These are phyloP conservation scores for Listronotus oregonensis DNA, from an alignment of 1,140 invertebrate genomes.

Conservation along the genomic window DNA sequence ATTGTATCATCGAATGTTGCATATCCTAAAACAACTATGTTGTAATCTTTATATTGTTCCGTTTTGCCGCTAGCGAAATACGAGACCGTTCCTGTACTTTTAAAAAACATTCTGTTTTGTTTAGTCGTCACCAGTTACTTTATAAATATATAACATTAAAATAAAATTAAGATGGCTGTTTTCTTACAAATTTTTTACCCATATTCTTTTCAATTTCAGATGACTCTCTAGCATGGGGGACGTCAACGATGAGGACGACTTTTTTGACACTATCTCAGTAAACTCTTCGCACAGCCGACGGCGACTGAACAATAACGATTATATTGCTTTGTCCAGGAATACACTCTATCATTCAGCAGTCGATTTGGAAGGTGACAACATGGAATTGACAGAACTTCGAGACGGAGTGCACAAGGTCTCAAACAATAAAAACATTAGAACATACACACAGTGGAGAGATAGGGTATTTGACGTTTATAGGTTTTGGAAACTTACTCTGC, in stretches of 20 bases:
- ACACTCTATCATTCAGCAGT: conserved; percentile 56
- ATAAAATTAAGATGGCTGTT: too few species aligned
- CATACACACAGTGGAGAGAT: conserved; percentile 57
- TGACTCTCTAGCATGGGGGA: conserved; percentile 21
- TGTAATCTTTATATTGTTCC: too few species aligned
- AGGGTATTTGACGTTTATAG: conserved; percentile 50
- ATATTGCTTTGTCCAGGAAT: conserved; percentile 52
- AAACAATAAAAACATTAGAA: conserved; percentile 49
- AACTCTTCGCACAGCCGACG: conserved; percentile 43
- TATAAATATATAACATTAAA: too few species aligned
- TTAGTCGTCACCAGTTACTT: too few species aligned
- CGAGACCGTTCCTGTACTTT: too few species aligned
- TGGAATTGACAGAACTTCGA: conserved; percentile 44
- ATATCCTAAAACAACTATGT: too few species aligned
- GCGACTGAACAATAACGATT: conserved; percentile 44
- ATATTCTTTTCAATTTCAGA: too few species aligned
- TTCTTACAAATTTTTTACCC: too few species aligned
- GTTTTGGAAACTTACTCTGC: conserved; percentile 13
- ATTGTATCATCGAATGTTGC: too few species aligned
- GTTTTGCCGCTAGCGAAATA: too few species aligned
- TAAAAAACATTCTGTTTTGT: too few species aligned
- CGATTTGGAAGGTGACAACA: conserved; percentile 48
- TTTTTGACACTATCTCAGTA: conserved; percentile 53
- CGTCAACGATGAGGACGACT: conserved; percentile 49
- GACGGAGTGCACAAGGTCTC: conserved; percentile 49